Percentiles rank a stretch among this genome's conserved stretches.
Evolutionary conservation across 1,140 invertebrate species (phyloP).

Genomic region (Thrips palmi): DNA sequence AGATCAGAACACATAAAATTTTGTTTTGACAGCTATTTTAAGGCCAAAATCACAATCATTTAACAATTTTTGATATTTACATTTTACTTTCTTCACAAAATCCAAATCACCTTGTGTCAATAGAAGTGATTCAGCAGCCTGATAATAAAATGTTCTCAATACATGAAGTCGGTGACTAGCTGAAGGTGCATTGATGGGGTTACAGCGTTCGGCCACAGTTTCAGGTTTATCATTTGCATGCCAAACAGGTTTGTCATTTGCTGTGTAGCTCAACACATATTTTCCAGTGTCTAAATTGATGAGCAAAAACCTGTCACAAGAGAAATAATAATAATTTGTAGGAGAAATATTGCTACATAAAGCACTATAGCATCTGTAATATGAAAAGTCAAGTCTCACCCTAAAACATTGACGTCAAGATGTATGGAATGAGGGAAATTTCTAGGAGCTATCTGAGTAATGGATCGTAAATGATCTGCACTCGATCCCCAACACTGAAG

Average conservation of each 20-base stretch:
- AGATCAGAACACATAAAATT: too few relatives aligned
- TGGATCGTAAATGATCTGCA: constrained; percentile 40
- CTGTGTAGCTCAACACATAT: constrained; percentile 38
- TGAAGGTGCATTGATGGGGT: too few relatives aligned
- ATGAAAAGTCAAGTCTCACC: constrained; percentile 26
- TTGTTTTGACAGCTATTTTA: too few relatives aligned
- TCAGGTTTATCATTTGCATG: constrained; percentile 26
- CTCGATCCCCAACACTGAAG: constrained; percentile 51
- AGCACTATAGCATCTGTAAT: constrained; percentile 8
- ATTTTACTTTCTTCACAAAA: constrained; percentile 15
- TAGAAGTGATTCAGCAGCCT: constrained; percentile 24
- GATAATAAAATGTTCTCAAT: constrained; percentile 50
- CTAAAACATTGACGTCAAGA: constrained; percentile 41
- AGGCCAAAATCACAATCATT: too few relatives aligned
- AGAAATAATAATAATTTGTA: constrained; percentile 10
- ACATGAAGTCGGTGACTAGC: constrained; percentile 44
- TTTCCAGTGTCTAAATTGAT: constrained; percentile 42
- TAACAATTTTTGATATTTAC: too few relatives aligned
- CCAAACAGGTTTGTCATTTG: constrained; percentile 24
- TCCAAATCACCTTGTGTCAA: constrained; percentile 20
- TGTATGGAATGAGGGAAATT: constrained; percentile 39
- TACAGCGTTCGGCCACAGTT: too few relatives aligned
- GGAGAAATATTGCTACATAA: constrained; percentile 3
- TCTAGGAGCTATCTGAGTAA: constrained; percentile 37
- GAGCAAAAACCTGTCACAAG: constrained; percentile 40